These are phyloP conservation scores for Megalurothrips usitatus DNA, from an alignment of 2,888 invertebrate species.

Conservation along the genomic window DNA sequence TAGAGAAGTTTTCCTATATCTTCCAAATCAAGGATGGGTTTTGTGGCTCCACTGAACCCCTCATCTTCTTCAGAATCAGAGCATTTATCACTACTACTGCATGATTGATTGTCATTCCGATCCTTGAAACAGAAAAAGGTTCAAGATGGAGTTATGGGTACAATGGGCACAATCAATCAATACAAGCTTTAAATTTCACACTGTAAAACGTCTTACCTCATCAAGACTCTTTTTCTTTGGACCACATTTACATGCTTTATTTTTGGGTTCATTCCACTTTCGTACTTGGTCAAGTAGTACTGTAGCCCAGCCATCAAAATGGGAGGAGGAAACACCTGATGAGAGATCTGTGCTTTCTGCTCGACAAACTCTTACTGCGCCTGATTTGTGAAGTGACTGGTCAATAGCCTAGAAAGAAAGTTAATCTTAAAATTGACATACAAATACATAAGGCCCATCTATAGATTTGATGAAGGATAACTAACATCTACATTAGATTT, in stretches of 20 bases:
- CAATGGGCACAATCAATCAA: no score
- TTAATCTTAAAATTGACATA: not conserved
- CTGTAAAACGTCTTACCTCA: not conserved
- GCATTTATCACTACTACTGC: not conserved
- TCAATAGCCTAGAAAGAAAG: not conserved
- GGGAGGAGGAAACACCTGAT: not conserved
- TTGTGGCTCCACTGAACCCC: not conserved
- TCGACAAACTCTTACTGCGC: not conserved
- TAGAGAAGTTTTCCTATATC: slow-evolving; percentile 11
- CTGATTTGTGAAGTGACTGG: not conserved
- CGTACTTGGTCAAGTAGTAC: not conserved
- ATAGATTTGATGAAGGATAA: not conserved
- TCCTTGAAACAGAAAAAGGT: no score
- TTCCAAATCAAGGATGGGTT: not conserved
- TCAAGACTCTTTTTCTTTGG: not conserved
- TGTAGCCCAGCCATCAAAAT: not conserved
- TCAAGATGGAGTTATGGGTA: not conserved
- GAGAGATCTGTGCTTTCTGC: not conserved
- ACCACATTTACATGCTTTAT: not conserved
- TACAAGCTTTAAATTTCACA: not conserved
- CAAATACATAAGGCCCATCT: not conserved
- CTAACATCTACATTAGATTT: not conserved
- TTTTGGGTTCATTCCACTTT: not conserved
- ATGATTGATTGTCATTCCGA: no score
- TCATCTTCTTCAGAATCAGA: not conserved